A percentile compares a stretch with the other conserved stretches of the same genome.
Conservation (phyloP, 2,113 vertebrate species). For the Hippocampus barbouri region DNA sequence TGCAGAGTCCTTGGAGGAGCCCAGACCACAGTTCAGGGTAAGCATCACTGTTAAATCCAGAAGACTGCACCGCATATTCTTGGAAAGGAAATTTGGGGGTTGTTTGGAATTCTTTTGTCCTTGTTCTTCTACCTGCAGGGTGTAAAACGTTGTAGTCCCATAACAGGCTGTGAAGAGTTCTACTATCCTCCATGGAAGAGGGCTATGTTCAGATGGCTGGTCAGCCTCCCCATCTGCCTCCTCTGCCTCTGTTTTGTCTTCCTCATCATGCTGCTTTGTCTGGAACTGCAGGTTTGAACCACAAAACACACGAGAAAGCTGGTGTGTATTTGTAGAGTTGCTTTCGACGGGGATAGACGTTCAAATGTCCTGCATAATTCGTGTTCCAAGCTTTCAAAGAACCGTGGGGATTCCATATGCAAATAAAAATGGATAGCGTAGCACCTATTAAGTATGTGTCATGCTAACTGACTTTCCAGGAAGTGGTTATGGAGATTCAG, state of each 20-base stretch:
- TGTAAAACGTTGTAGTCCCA: constrained; percentile 85
- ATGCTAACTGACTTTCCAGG: constrained; percentile 64
- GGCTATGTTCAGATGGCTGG: constrained; percentile 85
- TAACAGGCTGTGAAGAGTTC: constrained; percentile 89
- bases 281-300: constrained; percentile 87
- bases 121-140: constrained; percentile 70
- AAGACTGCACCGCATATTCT: neutral
- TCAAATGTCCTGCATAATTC: neutral
- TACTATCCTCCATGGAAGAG: constrained; percentile 95
- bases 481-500: constrained; percentile 87
- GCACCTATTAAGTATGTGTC: constrained; percentile 27
- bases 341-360: neutral
- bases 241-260: constrained; percentile 87
- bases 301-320: neutral
- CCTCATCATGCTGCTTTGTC: constrained; percentile 91
- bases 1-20: constrained; percentile 88
- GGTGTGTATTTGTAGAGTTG: neutral
- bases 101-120: neutral
- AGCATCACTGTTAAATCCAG: constrained; percentile 36
- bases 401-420: neutral
- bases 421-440: constrained; percentile 9
- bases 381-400: neutral
- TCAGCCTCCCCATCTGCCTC: constrained; percentile 90
- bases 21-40: constrained; percentile 92
- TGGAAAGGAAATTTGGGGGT: no score